phyloP scores from a whole-genome alignment of 2,113 vertebrate genomes.

The Sylvietta virens region DNA sequence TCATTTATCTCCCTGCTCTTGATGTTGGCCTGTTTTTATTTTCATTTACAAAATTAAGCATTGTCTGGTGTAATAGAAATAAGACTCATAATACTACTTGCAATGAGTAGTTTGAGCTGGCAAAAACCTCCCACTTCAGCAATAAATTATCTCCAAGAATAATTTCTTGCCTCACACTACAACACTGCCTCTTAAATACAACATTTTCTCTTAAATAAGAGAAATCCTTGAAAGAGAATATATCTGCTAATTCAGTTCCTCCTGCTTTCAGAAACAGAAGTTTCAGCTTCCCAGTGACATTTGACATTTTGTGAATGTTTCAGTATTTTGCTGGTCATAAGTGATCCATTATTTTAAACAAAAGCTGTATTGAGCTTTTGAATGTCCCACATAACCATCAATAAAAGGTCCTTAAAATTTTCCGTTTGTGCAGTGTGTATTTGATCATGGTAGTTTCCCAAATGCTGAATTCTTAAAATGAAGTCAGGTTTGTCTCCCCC shows the following conservation, averaged over 20 bases:
- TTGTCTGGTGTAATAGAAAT: background rate
- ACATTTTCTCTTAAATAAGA: background rate
- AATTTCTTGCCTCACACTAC: background rate
- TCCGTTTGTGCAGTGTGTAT: background rate
- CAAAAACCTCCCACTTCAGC: background rate
- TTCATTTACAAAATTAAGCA: background rate
- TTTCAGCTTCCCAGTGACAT: background rate
- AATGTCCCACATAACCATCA: background rate
- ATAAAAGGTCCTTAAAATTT: background rate
- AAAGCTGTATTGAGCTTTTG: background rate
- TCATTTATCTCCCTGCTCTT: background rate
- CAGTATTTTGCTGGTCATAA: background rate
- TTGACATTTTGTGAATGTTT: slow-evolving; percentile 12
- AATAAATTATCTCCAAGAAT: background rate
- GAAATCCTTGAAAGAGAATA: background rate
- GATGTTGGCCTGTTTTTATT: background rate
- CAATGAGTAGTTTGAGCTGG: background rate
- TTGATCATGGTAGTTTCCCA: background rate
- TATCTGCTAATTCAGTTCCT: background rate
- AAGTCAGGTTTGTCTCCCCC: background rate
- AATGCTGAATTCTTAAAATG: background rate
- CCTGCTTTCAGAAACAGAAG: slow-evolving; percentile 7
- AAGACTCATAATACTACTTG: background rate
- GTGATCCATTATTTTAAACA: slow-evolving; percentile 11
- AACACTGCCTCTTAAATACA: background rate